Evolutionary conservation across 2,113 vertebrate genomes (phyloP), one percentile per base, ranked within the genome.

Genomic region (Melanostigma gelatinosum): DNA sequence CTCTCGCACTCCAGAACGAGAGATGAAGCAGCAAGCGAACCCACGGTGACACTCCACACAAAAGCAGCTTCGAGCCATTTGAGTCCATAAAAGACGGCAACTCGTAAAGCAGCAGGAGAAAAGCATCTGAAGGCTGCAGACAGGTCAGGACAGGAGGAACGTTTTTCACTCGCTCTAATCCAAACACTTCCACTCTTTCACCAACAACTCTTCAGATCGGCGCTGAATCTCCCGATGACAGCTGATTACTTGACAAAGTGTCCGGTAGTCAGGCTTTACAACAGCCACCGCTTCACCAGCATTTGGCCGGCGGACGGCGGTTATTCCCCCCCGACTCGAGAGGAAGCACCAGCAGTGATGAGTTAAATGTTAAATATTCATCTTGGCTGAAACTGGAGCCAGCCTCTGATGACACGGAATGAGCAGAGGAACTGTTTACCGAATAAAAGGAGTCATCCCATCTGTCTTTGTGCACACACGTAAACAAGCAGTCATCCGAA

Each of bases 331-430:
- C 34, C 8, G 2, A 71, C 77, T 62, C 34, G 63, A 61, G 38
- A 60, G 71, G 65, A 82, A 67, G 63, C 66, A 62, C 50, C 74
- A 74, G 74, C 36, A 81, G 38, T 42, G 32, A 80, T 88, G 89
- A 88, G 77, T 75, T 79, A 34, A 76, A 77, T 15, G 58, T 72
- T 70, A 73, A 85, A 87, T 75, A 91, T 90, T n/a, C n/a, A n/a
- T n/a, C n/a, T n/a, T n/a, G n/a, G n/a, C n/a, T n/a, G n/a, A n/a
- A n/a, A n/a, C n/a, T n/a, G n/a, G n/a, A n/a, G n/a, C n/a, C n/a
- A n/a, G n/a, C n/a, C n/a, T n/a, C n/a, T n/a, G 84, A 80, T 89
- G 91, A 93, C 76, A 82, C 88, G 89, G 69, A 24, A 40, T 85
- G 89, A 92, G 82, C 83, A 71, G 79, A 79, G 76, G 12, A 3